These are phyloP conservation scores for Diloba caeruleocephala DNA, from an alignment of 2,888 invertebrate genomes.

Conservation along the genomic window DNA sequence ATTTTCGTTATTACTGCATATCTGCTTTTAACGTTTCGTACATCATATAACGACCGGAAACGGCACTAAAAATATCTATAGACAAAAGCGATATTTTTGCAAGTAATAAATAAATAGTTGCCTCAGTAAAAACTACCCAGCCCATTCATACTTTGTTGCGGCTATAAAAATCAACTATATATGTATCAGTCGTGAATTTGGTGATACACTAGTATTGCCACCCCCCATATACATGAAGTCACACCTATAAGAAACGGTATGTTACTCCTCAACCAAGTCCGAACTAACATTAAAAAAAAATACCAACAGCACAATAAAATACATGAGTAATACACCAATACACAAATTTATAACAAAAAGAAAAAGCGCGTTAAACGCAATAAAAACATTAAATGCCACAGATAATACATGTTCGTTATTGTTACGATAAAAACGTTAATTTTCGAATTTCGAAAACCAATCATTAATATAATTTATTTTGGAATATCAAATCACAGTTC, in stretches of 20 bases:
- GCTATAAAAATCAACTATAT: slow-evolving; percentile 52
- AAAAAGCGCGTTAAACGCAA: slow-evolving; percentile 72
- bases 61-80: no score
- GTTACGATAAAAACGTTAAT: slow-evolving; percentile 53
- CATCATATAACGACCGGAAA: no score
- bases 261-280: slow-evolving; percentile 89
- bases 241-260: slow-evolving; percentile 96
- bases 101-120: slow-evolving; percentile 11
- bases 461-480: slow-evolving; percentile 40
- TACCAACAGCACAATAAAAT: slow-evolving; percentile 70
- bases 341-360: slow-evolving; percentile 54
- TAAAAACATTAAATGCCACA: slow-evolving; percentile 77
- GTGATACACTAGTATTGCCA: slow-evolving; percentile 85
- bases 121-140: neutral
- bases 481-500: slow-evolving; percentile 78
- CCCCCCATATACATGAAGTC: slow-evolving; percentile 96
- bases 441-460: slow-evolving; percentile 56
- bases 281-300: slow-evolving; percentile 83
- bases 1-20: no score
- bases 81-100: neutral
- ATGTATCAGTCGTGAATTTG: slow-evolving; percentile 78
- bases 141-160: slow-evolving; percentile 17
- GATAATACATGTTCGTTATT: slow-evolving; percentile 77
- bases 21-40: no score
- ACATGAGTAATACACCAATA: slow-evolving; percentile 51